phyloP scores from a whole-genome alignment of 1,140 invertebrate genomes.

The Streblospio benedicti region DNA sequence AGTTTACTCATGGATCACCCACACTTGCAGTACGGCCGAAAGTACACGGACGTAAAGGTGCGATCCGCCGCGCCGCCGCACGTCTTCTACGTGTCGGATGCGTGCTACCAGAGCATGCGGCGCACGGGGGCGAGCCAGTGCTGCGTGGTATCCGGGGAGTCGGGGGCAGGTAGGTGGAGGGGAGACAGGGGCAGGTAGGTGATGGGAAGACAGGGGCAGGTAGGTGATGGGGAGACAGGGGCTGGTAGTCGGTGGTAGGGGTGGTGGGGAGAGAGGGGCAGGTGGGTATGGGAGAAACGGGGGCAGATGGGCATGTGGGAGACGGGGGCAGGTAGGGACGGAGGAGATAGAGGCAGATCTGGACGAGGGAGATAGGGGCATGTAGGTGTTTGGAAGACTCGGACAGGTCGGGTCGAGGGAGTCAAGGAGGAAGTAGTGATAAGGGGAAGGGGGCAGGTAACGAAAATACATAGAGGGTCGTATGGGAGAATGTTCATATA shows the following conservation, averaged over 20 bases:
- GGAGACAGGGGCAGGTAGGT: background rate
- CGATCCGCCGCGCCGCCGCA: slow-evolving; percentile 70
- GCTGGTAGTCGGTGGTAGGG: background rate
- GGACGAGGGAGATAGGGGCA: slow-evolving; percentile 3
- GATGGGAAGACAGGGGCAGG: slow-evolving; percentile 17
- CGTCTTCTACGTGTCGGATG: slow-evolving; percentile 96
- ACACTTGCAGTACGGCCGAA: slow-evolving; percentile 28
- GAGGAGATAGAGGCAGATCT: slow-evolving; percentile 14
- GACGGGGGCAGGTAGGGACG: slow-evolving; percentile 5
- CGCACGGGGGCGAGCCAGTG: slow-evolving; percentile 20
- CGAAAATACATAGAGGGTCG: slow-evolving; percentile 21
- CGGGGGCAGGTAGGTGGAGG: slow-evolving; percentile 76
- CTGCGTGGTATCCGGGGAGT: slow-evolving; percentile 72
- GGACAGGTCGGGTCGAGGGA: background rate
- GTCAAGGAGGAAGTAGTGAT: slow-evolving; percentile 12
- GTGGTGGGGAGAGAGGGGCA: background rate
- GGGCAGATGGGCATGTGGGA: background rate
- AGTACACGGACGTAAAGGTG: slow-evolving; percentile 21
- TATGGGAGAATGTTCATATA: slow-evolving; percentile 24
- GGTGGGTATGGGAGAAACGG: background rate
- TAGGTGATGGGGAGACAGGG: background rate
- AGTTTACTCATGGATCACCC: too few species aligned
- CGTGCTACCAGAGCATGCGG: slow-evolving; percentile 82
- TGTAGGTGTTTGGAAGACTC: background rate
- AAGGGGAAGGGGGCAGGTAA: background rate